Evolutionary conservation across 2,113 vertebrate genomes (phyloP).

Genomic region (Hippocampus comes): DNA sequence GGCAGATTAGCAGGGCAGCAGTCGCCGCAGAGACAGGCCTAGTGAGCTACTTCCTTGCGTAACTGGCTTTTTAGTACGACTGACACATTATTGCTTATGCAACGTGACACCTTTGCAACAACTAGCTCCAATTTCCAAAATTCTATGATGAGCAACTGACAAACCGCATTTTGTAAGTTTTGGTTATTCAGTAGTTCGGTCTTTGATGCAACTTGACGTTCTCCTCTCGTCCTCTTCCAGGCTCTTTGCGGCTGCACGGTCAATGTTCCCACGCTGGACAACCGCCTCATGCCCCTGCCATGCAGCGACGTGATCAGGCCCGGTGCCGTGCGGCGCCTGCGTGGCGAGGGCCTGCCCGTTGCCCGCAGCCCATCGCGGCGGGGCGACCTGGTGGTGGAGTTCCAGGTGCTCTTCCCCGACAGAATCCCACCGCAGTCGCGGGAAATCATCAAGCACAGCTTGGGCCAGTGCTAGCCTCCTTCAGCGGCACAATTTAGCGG

Average conservation of each 20-base stretch:
- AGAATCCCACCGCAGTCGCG: constrained; percentile 92
- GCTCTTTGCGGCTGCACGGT: constrained; percentile 96
- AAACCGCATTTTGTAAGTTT: no score
- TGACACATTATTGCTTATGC: constrained; percentile 47
- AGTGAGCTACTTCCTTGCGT: constrained; percentile 52
- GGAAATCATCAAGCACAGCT: constrained; percentile 96
- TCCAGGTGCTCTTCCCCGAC: constrained; percentile 96
- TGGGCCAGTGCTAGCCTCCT: constrained; percentile 70
- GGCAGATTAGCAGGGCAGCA: constrained; percentile 56
- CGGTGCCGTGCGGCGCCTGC: constrained; percentile 85
- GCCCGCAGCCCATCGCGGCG: constrained; percentile 87
- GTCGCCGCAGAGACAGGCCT: constrained; percentile 31
- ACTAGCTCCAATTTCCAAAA: no score
- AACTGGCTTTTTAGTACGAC: constrained; percentile 30
- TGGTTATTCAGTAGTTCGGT: no score
- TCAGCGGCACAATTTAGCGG: no score
- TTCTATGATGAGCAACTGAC: no score
- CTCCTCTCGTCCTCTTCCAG: constrained; percentile 64
- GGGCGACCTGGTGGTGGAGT: constrained; percentile 93
- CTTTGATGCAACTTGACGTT: constrained; percentile 19
- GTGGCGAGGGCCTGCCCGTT: constrained; percentile 89
- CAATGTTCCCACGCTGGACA: constrained; percentile 95
- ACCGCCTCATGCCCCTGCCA: constrained; percentile 88
- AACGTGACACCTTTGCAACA: constrained; percentile 37
- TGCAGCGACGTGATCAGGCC: constrained; percentile 94